Base-by-base conservation (phyloP, 2,797 vertebrate genomes). In the Oryzias dopingdopingensis region DNA sequence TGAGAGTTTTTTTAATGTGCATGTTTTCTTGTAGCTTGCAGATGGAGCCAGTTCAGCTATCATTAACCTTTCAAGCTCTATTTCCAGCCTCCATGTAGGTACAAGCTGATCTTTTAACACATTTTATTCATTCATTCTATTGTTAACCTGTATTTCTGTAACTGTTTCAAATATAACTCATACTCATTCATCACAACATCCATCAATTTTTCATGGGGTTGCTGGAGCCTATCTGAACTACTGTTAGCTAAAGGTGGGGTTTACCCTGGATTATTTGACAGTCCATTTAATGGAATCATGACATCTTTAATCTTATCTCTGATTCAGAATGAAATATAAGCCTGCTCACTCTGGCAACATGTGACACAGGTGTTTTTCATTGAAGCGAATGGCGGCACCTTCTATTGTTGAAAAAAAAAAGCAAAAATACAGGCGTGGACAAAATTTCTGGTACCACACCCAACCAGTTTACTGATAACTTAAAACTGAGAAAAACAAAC, bases 1-100 rank as follows among this genome's bases (percentile, higher is more conserved):
- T 77, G 29, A 41, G 24, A 14, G 29, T 67, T 17, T 72, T 48
- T 74, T 5, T 83, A 20, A 63, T 74, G 54, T 74, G 65, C 49
- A 57, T 65, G 54, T 37, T 57, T 20, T 76, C 56, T 82, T 62
- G 18, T 70, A 91, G 89, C 66, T 88, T 52, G 73, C 87, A 64
- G 91, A 92, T 41, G 89, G 90, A 71, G 72, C 79, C 79, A 56
- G 73, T 46, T 92, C 90, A 44, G 88, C 90, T 75, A 86, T 92
- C 74, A 91, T 91, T 92, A 92, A 92, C 81, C 86, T 92, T 67
- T 91, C 90, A n/a, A 22, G 82, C 70, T 90, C 90, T 88, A 82
- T 59, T 49, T 80, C 86, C 87, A 92, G 91, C 70, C 85, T 92
- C 18, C 84, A 91, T 84, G 92, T 93, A 89, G 91, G 92, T 93